Base-by-base conservation (phyloP, 2,888 invertebrate genomes). In the Cerceris rybyensis region DNA sequence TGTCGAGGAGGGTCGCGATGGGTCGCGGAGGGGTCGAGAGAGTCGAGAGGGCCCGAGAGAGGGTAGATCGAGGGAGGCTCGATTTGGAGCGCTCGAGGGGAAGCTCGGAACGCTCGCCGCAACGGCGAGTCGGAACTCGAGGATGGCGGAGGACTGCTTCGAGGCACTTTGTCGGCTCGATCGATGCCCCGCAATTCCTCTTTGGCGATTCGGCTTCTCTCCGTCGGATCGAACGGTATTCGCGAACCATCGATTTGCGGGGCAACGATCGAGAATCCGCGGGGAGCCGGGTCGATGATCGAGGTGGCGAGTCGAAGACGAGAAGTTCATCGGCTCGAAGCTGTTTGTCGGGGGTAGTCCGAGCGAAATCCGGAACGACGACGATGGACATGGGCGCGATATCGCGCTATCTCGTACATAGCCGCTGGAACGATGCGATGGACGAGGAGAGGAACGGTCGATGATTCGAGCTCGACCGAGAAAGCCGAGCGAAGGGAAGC, bases 391-490 rank as follows among this genome's bases (percentile, higher is more conserved):
- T 43, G 11, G 8, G 54, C 49, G 52, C 69, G 68, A 72, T 82
- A 64, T 54, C 43, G n/a, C 54, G 54, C 68, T 72, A 66, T 69
- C 57, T 55, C 60, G 50, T 50, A 54, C 70, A 52, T 55, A 60
- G 66, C 71, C 63, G 70, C 68, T 28, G 52, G 71, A 46, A 78
- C 75, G 70, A 82, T 65, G 70, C 54, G 46, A 28, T 28, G 16
- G 55, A 50, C 52, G 41, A 65, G 66, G 70, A 58, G 57, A 76
- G 80, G 83, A 75, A 75, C 75, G 70, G 73, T 75, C 67, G 64
- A 49, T 49, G 49, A 74, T 39, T 72, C 82, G 74, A 80, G 79
- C 79, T 67, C 57, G 69, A 59, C 67, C 70, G 75, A 61, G 59
- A 72, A 57, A 73, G 66, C 64, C 70, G 9, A 55, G 69, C 16